Base-by-base conservation (phyloP, 2,888 invertebrate species). In the Lymantria monacha region DNA sequence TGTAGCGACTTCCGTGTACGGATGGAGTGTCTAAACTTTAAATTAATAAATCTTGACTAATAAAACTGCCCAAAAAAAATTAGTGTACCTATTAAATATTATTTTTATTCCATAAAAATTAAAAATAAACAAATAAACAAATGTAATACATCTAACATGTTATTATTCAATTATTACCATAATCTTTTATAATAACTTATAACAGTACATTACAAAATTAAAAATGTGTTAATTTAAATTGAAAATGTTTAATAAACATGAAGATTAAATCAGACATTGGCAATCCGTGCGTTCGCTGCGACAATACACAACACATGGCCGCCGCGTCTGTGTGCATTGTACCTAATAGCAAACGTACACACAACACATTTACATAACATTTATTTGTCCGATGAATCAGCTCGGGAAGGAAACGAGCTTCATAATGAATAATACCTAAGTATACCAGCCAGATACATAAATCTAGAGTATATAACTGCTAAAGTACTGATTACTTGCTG, bases 361-460 rank as follows among this genome's bases (percentile, higher is more conserved):
- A n/a, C 49, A 49, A 51, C 46, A 61, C 51, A 56, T 63, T 65
- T 59, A 68, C 55, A 57, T 61, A 61, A 57, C 53, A 53, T 49
- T 42, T 51, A 55, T 47, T 48, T 51, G 50, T 48, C 41, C 52
- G 42, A 53, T 67, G 67, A 66, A 44, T 68, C 69, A 69, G 49
- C 48, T 44, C 38, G 61, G 55, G 56, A 52, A 68, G 64, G 67
- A 68, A 66, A 68, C 54, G 37, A 45, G 30, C 52, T 22, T 22
- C 22, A 45, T 52, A 49, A 49, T 47, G 52, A 50, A 55, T 53
- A 64, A 47, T 55, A 51, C 46, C 47, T 46, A 48, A 5, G 7
- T 47, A 47, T n/a, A 22, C 22, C 22, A 22, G 22, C 11, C 11
- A 36, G 9, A 36, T 36, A 36, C 8, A 36, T 11, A 11, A 36